Evolutionary conservation across 1,140 invertebrate genomes (phyloP).

Genomic region (Lerema accius): DNA sequence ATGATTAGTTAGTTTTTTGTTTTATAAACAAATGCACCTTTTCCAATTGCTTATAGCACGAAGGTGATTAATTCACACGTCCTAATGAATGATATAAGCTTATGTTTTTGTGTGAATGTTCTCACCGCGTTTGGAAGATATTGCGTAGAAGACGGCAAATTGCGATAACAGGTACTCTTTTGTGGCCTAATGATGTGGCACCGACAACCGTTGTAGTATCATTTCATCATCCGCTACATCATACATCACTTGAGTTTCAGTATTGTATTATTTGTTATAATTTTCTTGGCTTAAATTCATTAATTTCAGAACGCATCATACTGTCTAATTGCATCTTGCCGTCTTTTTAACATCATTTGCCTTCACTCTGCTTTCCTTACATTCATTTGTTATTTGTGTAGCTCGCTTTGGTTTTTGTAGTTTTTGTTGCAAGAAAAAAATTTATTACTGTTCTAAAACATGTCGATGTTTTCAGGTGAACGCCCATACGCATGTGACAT

Average conservation of each 20-base stretch:
- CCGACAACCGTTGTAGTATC: slow-evolving; percentile 65
- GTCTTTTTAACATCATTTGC: slow-evolving; percentile 75
- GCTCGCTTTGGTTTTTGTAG: slow-evolving; percentile 21
- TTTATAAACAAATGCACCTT: slow-evolving; percentile 24
- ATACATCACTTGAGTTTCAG: slow-evolving; percentile 57
- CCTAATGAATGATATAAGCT: slow-evolving; percentile 6
- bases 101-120: slow-evolving; percentile 48
- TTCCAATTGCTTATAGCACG: slow-evolving; percentile 22
- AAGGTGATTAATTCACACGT: slow-evolving; percentile 26
- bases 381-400: slow-evolving; percentile 39
- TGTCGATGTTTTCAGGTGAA: slow-evolving; percentile 76
- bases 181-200: slow-evolving; percentile 74
- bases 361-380: slow-evolving; percentile 47
- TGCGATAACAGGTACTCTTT: slow-evolving; percentile 66
- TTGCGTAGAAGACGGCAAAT: slow-evolving; percentile 75
- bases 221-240: slow-evolving; percentile 70
- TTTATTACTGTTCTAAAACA: slow-evolving; percentile 22
- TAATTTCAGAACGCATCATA: slow-evolving; percentile 70
- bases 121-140: slow-evolving; percentile 51
- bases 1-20: too few species aligned
- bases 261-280: slow-evolving; percentile 62
- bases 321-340: slow-evolving; percentile 78
- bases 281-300: slow-evolving; percentile 69
- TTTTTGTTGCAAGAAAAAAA: slow-evolving; percentile 4
- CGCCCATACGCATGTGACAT: slow-evolving; percentile 89